A percentile compares a stretch with the other conserved stretches of the same genome.
Conservation (phyloP, 2,888 invertebrate species). For the Vannuccia rotundouncinata region DNA sequence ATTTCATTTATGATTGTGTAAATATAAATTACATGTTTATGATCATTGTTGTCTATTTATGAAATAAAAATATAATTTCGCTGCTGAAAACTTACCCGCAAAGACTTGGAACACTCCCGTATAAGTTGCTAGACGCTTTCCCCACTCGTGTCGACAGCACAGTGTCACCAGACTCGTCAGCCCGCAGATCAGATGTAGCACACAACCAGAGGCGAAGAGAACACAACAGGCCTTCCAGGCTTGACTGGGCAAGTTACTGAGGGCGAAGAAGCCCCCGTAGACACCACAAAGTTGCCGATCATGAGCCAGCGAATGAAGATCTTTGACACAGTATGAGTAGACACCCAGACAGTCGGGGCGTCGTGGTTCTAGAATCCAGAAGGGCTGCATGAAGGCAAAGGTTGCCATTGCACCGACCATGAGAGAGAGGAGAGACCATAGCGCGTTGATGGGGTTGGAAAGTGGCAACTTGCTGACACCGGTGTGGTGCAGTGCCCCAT, state of each 20-base stretch:
- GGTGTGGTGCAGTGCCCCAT: too few relatives aligned
- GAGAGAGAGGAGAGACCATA: conserved; percentile 47
- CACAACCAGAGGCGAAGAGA: conserved; percentile 51
- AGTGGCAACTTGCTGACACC: not conserved
- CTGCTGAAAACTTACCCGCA: conserved; percentile 52
- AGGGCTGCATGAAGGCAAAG: conserved; percentile 47
- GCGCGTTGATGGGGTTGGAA: conserved; percentile 39
- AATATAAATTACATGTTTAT: too few relatives aligned
- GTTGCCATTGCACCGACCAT: conserved; percentile 44
- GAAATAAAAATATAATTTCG: too few relatives aligned
- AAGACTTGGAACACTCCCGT: conserved; percentile 49
- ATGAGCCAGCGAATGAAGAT: not conserved
- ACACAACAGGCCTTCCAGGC: conserved; percentile 52
- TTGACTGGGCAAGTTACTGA: conserved; percentile 47
- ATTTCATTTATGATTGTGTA: too few relatives aligned
- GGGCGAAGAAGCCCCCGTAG: conserved; percentile 47
- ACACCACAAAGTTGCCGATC: conserved; percentile 43
- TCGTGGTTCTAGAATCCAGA: conserved; percentile 43
- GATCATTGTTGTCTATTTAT: too few relatives aligned
- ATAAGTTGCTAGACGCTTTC: conserved; percentile 45
- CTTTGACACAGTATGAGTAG: conserved; percentile 38
- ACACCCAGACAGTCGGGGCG: conserved; percentile 37
- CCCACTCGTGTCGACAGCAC: conserved; percentile 45
- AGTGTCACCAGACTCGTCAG: conserved; percentile 47
- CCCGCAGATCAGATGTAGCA: conserved; percentile 49